phyloP scores from a whole-genome alignment of 2,797 vertebrate genomes.

The Pogoniulus pusillus region DNA sequence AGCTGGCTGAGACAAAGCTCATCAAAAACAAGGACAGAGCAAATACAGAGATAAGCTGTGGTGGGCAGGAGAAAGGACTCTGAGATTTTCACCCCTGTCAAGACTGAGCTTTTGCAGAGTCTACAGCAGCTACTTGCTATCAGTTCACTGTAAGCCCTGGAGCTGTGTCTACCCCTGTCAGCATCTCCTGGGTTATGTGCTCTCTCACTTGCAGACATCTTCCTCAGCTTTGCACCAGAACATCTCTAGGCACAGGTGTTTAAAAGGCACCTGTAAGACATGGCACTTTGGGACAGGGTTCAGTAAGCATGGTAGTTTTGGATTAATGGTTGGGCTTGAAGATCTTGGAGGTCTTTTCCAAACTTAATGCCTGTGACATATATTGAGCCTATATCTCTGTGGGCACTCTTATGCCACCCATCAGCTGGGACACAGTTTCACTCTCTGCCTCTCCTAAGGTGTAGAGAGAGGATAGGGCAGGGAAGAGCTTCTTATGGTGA shows the following conservation, averaged over 20 bases:
- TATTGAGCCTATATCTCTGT: rapidly evolving
- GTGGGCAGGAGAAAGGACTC: neutral
- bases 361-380: neutral
- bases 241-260: neutral
- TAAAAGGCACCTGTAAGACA: too few species aligned
- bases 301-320: too few species aligned
- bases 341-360: too few species aligned
- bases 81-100: neutral
- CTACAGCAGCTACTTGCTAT: neutral
- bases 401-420: rapidly evolving
- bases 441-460: neutral
- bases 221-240: neutral
- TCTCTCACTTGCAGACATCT: neutral
- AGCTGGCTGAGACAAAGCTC: neutral
- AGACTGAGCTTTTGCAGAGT: neutral
- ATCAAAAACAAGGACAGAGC: neutral
- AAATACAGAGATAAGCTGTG: neutral
- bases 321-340: too few species aligned
- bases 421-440: neutral
- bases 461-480: neutral
- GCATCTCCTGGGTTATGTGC: neutral
- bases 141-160: neutral
- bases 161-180: neutral
- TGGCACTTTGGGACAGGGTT: too few species aligned
- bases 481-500: neutral